Conservation (phyloP, 2,113 vertebrate species). For the Anhinga rufa region DNA sequence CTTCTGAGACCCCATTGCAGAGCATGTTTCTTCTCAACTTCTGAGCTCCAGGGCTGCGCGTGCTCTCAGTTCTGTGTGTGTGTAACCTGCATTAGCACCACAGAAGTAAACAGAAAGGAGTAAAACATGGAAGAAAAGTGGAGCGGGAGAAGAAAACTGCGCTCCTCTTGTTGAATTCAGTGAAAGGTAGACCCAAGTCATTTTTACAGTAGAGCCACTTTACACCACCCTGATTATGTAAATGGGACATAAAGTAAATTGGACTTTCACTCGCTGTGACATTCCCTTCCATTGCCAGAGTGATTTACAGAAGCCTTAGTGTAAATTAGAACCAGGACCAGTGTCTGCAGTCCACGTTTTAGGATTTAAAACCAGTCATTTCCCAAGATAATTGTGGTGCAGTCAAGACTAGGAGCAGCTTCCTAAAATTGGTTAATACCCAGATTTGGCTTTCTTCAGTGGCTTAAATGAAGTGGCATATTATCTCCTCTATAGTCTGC, state of each 20-base stretch:
- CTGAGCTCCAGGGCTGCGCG: not conserved
- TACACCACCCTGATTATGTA: not conserved
- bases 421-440: constrained; percentile 36
- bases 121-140: not conserved
- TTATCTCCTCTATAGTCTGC: constrained; percentile 56
- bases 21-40: fast-evolving
- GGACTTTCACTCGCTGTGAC: not conserved
- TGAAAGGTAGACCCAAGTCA: not conserved
- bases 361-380: constrained; percentile 34
- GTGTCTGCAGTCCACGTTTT: not conserved
- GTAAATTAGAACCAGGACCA: not conserved
- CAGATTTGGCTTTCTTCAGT: constrained; percentile 36
- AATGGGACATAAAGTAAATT: constrained; percentile 7
- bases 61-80: not conserved
- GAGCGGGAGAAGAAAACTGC: not conserved
- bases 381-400: constrained; percentile 7
- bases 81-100: not conserved
- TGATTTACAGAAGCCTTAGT: not conserved
- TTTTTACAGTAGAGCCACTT: not conserved
- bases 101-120: not conserved
- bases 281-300: not conserved
- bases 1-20: not conserved
- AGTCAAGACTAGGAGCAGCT: constrained; percentile 24
- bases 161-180: not conserved
- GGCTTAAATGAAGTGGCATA: constrained; percentile 37